phyloP scores from a whole-genome alignment of 2,888 invertebrate species.

The Ormyrus labotus region DNA sequence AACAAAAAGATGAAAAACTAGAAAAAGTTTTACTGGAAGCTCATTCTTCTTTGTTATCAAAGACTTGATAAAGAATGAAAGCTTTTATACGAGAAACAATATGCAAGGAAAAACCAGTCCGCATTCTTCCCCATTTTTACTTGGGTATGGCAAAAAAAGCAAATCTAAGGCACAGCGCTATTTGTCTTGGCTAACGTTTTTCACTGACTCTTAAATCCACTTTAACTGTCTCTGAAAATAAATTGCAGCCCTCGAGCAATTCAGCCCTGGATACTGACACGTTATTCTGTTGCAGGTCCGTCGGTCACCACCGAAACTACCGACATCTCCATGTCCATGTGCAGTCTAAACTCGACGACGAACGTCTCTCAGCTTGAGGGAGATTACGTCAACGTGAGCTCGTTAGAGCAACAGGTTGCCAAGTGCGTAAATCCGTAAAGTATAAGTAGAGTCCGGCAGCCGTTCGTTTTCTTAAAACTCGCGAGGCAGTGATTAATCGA shows the following conservation, averaged over 20 bases:
- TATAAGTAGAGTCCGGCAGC: background rate
- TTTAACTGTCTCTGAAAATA: slow-evolving; percentile 10
- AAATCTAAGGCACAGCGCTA: background rate
- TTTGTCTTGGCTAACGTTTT: slow-evolving; percentile 35
- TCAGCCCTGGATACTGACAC: slow-evolving; percentile 59
- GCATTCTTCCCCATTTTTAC: too few relatives aligned
- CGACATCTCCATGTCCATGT: slow-evolving; percentile 77
- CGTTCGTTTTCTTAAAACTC: background rate
- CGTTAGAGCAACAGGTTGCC: slow-evolving; percentile 66
- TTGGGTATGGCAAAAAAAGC: too few relatives aligned
- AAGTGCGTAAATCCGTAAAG: slow-evolving; percentile 64
- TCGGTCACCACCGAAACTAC: slow-evolving; percentile 77
- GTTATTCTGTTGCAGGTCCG: slow-evolving; percentile 71
- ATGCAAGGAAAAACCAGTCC: too few relatives aligned
- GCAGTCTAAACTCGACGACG: slow-evolving; percentile 76
- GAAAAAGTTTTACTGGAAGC: too few relatives aligned
- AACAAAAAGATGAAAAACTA: too few relatives aligned
- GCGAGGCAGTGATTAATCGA: background rate
- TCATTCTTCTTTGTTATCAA: too few relatives aligned
- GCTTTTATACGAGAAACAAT: too few relatives aligned
- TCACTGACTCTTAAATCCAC: slow-evolving; percentile 13
- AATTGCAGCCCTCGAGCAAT: background rate
- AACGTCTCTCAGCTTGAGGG: slow-evolving; percentile 73
- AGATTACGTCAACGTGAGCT: slow-evolving; percentile 75
- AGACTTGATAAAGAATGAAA: too few relatives aligned